These are phyloP conservation scores for Flabesymbios commensalis DNA, from an alignment of 2,888 invertebrate species.

Conservation along the genomic window DNA sequence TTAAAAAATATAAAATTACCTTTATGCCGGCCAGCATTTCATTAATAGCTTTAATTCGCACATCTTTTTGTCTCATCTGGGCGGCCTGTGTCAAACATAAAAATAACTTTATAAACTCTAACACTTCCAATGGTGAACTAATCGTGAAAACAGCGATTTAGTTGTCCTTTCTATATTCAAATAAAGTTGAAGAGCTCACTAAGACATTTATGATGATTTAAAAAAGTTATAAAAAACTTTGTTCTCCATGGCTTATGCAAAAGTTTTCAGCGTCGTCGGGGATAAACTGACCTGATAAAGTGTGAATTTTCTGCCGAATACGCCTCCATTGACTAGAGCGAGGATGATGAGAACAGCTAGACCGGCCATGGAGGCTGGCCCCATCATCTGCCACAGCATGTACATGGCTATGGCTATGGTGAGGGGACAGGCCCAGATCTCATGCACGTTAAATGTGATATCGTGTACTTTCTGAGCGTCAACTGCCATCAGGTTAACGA, in stretches of 20 bases:
- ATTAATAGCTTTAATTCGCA: slow-evolving; percentile 61
- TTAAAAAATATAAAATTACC: slow-evolving; percentile 42
- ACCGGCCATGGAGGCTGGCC: slow-evolving; percentile 19
- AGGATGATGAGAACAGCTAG: slow-evolving; percentile 17
- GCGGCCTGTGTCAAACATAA: slow-evolving; percentile 37
- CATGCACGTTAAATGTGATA: slow-evolving; percentile 28
- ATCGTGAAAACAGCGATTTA: neutral
- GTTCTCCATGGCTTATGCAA: too few species aligned
- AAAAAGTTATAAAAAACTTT: too few species aligned
- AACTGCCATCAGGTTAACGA: slow-evolving; percentile 58
- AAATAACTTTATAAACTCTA: neutral
- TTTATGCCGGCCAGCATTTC: slow-evolving; percentile 63
- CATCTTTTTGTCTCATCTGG: slow-evolving; percentile 61
- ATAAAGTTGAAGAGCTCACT: neutral
- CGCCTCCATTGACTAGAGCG: slow-evolving; percentile 15
- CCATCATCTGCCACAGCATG: slow-evolving; percentile 22
- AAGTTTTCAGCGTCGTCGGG: too few species aligned
- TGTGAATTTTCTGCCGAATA: slow-evolving; percentile 16
- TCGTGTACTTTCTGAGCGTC: slow-evolving; percentile 30
- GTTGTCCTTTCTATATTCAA: too few species aligned
- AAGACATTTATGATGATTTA: neutral
- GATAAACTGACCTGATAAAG: slow-evolving; percentile 16
- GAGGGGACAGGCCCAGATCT: slow-evolving; percentile 32
- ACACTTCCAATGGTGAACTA: neutral
- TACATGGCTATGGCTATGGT: slow-evolving; percentile 77